Evolutionary conservation across 2,797 vertebrate species (phyloP), one percentile per base, ranked within the genome.

Genomic region (Taenioides sp.): DNA sequence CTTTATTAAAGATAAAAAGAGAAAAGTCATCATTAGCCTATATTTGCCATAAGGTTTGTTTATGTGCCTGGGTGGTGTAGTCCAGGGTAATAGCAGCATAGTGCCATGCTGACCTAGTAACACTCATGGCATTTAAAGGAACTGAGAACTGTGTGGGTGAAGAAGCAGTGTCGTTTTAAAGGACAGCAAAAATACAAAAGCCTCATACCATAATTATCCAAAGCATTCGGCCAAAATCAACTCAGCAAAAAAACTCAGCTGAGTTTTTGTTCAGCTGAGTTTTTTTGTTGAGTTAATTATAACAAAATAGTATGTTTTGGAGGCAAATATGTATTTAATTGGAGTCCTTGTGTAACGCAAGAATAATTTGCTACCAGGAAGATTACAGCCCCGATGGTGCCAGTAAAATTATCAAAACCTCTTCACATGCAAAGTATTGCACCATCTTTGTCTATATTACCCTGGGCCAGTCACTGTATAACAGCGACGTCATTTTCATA

Each of bases 161-260:
- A 87, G 86, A 80, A 85, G 84, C 89, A 86, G 72, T 81, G 67
- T 20, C 59, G 49, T 50, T 31, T 71, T 75, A 66, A 73, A 79
- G 67, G 67, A 64, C 64, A 49, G 31, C 66, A 67, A 78, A 80
- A 74, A 62, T 31, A 69, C 50, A 72, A 78, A 78, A 75, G 65
- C 43, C 43, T 17, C 11, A 47, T 16, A 47, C 43, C 43, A 47
- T 47, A 47, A 47, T 47, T 47, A 47, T 47, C 12, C 40, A 64
- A 27, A 47, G 22, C 22, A 25, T 23, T 23, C 59, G 5, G 75
- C 20, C 50, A 63, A 71, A 79, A 68, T 18, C 49, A 60, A 73
- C 23, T 50, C 65, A 6, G 17, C 31, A 49, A 47, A 61, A 31
- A 31, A 31, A 4, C 28, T 31, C 28, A 31, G 28, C 28, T 31